Evolutionary conservation across 2,797 vertebrate genomes (phyloP).

Genomic region (Pterois miles): DNA sequence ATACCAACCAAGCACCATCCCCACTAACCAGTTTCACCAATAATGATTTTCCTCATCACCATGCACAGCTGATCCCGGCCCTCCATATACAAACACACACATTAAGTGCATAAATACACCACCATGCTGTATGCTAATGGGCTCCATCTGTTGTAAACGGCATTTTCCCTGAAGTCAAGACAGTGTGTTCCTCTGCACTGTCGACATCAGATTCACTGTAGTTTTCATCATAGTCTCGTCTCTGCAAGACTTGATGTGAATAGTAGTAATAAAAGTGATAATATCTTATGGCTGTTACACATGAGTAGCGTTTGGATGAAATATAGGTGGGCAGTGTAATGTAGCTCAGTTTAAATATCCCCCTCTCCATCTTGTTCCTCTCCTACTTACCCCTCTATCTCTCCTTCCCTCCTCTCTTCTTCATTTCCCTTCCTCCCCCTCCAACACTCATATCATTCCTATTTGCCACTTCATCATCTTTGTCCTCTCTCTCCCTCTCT

Average conservation of each 20-base stretch:
- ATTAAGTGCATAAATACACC: constrained; percentile 35
- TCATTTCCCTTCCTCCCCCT: constrained; percentile 2
- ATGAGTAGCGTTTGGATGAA: background rate
- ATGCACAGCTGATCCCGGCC: constrained; percentile 1
- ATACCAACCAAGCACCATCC: background rate
- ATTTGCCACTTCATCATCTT: constrained; percentile 61
- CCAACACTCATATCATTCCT: constrained; percentile 27
- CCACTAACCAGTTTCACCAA: background rate
- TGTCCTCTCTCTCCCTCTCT: constrained; percentile 48
- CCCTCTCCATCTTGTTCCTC: background rate
- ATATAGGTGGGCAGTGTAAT: background rate
- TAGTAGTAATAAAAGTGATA: background rate
- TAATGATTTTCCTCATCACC: constrained; percentile 6
- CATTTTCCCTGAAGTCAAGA: constrained; percentile 44
- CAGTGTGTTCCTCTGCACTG: constrained; percentile 11
- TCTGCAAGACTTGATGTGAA: background rate
- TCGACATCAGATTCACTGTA: background rate
- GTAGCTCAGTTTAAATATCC: background rate
- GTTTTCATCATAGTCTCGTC: constrained; percentile 4
- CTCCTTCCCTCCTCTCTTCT: background rate
- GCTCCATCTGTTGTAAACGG: constrained; percentile 59
- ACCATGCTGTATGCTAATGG: constrained; percentile 40
- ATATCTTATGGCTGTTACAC: background rate
- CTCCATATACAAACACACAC: constrained; percentile 29
- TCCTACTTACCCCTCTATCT: background rate